These are phyloP conservation scores for Cydia splendana DNA, from an alignment of 1,140 invertebrate genomes.

Conservation along the genomic window DNA sequence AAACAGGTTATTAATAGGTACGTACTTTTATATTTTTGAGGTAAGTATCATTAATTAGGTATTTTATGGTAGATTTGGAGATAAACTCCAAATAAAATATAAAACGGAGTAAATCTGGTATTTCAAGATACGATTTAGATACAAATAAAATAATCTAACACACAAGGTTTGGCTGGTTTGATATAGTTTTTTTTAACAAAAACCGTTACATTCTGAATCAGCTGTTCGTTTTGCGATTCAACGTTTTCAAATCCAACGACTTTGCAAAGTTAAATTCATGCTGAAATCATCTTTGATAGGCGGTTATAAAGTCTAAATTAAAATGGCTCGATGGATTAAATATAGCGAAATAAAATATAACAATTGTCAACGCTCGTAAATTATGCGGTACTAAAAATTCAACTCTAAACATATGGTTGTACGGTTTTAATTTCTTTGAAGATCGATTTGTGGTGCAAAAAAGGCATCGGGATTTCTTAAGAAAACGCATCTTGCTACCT, in stretches of 20 bases:
- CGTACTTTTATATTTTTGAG: too few relatives aligned
- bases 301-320: slow-evolving; percentile 38
- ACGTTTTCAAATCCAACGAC: slow-evolving; percentile 43
- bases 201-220: slow-evolving; percentile 67
- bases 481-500: slow-evolving; percentile 74
- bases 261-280: slow-evolving; percentile 35
- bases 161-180: neutral
- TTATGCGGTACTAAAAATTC: neutral
- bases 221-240: slow-evolving; percentile 59
- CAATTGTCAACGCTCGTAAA: neutral
- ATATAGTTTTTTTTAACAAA: slow-evolving; percentile 26
- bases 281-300: slow-evolving; percentile 34
- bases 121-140: too few relatives aligned
- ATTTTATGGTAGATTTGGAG: too few relatives aligned
- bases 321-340: slow-evolving; percentile 34
- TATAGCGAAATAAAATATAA: slow-evolving; percentile 5
- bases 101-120: too few relatives aligned
- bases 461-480: slow-evolving; percentile 55
- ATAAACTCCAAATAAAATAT: too few relatives aligned
- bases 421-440: neutral
- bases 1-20: neutral
- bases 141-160: too few relatives aligned
- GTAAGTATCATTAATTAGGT: too few relatives aligned
- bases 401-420: neutral
- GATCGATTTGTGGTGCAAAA: neutral